Conservation (phyloP, 2,113 vertebrate genomes). For the Pandion haliaetus region DNA sequence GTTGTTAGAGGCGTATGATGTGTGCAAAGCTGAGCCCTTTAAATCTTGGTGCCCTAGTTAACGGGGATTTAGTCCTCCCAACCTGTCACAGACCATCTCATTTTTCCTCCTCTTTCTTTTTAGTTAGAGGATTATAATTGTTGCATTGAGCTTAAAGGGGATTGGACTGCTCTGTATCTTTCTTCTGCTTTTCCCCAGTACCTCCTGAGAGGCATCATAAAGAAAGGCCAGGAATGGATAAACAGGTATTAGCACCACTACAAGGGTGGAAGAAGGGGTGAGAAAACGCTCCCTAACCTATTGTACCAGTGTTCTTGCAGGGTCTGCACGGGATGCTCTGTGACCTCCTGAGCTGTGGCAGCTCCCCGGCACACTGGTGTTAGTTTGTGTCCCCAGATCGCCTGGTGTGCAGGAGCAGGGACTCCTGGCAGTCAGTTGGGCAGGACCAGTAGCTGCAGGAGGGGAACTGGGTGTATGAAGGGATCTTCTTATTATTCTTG, state of each 20-base stretch:
- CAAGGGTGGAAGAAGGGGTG: not conserved
- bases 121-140: conserved; percentile 45
- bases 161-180: conserved; percentile 8
- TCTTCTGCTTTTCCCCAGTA: not conserved
- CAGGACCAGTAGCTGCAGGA: not conserved
- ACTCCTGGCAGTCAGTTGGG: not conserved
- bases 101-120: conserved; percentile 11
- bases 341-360: not conserved
- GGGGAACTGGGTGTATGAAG: not conserved
- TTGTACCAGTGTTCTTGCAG: not conserved
- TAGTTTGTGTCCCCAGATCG: not conserved
- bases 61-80: conserved; percentile 7
- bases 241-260: not conserved
- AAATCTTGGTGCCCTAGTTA: conserved; percentile 57
- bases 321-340: not conserved
- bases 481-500: not conserved
- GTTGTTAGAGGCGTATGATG: not conserved
- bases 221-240: not conserved
- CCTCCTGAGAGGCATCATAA: not conserved
- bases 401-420: not conserved
- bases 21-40: not conserved
- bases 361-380: not conserved
- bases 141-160: not conserved
- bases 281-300: not conserved
- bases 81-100: conserved; percentile 26